Conservation (phyloP, 2,113 vertebrate genomes). For the Burhinus oedicnemus region DNA sequence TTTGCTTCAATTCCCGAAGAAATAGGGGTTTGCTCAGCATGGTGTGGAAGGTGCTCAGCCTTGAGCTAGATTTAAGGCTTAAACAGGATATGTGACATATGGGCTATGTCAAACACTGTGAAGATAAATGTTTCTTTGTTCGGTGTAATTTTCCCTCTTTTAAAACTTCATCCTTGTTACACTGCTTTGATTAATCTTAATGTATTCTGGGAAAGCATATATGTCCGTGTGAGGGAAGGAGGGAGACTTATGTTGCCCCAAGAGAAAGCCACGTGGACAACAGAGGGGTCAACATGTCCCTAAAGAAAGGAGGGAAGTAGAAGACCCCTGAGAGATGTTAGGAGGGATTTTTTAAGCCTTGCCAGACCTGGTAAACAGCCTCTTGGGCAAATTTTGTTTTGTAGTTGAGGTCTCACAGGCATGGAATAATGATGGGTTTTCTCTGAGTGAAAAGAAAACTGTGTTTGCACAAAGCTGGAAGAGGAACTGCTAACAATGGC, state of each 20-base stretch:
- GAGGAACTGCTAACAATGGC: not conserved
- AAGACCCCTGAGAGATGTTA: not conserved
- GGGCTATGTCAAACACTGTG: constrained; percentile 44
- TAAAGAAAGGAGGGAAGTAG: not conserved
- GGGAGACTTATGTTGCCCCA: not conserved
- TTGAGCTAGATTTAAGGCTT: not conserved
- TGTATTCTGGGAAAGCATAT: not conserved
- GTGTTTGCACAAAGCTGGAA: not conserved
- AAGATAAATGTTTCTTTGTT: constrained; percentile 36
- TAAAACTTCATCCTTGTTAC: constrained; percentile 28
- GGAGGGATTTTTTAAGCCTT: not conserved
- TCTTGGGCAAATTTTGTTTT: not conserved
- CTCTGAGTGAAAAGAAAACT: not conserved
- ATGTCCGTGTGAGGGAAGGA: not conserved
- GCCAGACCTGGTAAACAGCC: not conserved
- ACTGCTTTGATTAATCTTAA: constrained; percentile 25
- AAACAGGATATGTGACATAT: constrained; percentile 24
- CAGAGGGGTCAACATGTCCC: not conserved
- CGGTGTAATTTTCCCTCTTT: constrained; percentile 19
- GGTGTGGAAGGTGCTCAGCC: not conserved
- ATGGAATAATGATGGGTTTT: not conserved
- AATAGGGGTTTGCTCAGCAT: not conserved
- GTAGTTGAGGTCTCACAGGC: not conserved
- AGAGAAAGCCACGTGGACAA: not conserved
- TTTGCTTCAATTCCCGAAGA: not conserved